Percentiles rank a stretch among this genome's conserved stretches.
Conservation (phyloP, 2,113 vertebrate genomes). For the Bubo blakistoni region DNA sequence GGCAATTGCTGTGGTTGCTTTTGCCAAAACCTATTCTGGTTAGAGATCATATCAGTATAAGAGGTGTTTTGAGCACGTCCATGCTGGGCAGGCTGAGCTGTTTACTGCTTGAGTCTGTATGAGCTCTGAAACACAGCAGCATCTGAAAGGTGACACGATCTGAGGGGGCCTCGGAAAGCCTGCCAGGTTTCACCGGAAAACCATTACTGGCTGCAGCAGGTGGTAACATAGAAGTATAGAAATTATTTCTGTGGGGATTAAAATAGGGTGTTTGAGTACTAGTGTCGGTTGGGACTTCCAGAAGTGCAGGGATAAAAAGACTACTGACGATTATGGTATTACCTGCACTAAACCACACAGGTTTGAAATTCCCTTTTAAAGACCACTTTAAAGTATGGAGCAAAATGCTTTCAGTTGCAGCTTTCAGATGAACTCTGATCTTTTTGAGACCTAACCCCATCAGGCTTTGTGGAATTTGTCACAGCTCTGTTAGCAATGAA, state of each 20-base stretch:
- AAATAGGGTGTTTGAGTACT: not conserved
- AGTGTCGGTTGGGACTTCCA: not conserved
- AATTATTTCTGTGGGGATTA: not conserved
- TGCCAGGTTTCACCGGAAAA: not conserved
- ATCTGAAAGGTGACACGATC: not conserved
- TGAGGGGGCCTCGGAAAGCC: not conserved
- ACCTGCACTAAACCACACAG: not conserved
- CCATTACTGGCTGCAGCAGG: not conserved
- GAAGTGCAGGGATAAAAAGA: not conserved
- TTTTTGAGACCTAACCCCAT: not conserved
- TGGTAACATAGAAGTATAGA: not conserved
- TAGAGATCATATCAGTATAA: not conserved
- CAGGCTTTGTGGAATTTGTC: not conserved
- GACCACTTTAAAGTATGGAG: not conserved
- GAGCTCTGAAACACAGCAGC: not conserved
- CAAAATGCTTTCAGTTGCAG: not conserved
- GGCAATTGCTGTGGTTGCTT: not conserved
- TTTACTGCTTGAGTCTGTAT: not conserved
- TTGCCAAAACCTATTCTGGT: not conserved
- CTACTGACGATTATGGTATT: not conserved
- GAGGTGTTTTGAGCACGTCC: not conserved
- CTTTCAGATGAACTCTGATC: not conserved
- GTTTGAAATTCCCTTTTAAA: not conserved
- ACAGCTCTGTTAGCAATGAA: not conserved
- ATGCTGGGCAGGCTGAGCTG: accelerated